Conservation (phyloP, 1,140 invertebrate species). For the Coboldia fuscipes region DNA sequence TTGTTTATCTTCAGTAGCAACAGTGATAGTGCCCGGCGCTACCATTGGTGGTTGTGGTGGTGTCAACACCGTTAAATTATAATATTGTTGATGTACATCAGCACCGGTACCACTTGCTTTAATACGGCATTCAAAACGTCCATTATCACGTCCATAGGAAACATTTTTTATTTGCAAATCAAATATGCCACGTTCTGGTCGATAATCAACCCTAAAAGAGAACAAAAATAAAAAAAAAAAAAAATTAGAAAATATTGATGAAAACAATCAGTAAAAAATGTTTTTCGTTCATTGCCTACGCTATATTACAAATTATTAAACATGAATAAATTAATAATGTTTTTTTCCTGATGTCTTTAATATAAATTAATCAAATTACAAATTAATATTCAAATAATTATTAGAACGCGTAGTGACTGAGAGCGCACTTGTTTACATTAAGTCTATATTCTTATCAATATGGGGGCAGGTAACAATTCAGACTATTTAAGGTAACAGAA, state of each 20-base stretch:
- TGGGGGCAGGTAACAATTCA: no score
- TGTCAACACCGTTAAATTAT: conserved; percentile 66
- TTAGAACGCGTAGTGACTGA: no score
- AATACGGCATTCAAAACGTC: conserved; percentile 72
- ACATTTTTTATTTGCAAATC: conserved; percentile 71
- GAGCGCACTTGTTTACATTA: no score
- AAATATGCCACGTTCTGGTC: conserved; percentile 59
- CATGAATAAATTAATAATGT: no score
- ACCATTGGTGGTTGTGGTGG: conserved; percentile 59
- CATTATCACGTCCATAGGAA: conserved; percentile 75
- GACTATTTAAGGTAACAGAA: no score
- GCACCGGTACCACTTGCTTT: conserved; percentile 64
- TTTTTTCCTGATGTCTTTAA: no score
- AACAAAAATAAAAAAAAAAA: conserved; percentile 4
- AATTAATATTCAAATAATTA: no score
- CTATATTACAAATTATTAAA: no score
- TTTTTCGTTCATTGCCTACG: no score
- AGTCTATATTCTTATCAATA: no score
- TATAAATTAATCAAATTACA: no score
- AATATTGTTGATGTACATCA: conserved; percentile 61
- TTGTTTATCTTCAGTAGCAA: conserved; percentile 56
- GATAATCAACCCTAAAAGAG: conserved; percentile 43
- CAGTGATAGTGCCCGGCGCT: conserved; percentile 39
- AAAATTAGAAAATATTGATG: conserved; percentile 18
- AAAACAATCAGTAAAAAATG: conserved; percentile 13